Percentiles rank a stretch among this genome's conserved stretches.
Conservation (phyloP, 2,797 vertebrate species). For the Siniperca scherzeri region DNA sequence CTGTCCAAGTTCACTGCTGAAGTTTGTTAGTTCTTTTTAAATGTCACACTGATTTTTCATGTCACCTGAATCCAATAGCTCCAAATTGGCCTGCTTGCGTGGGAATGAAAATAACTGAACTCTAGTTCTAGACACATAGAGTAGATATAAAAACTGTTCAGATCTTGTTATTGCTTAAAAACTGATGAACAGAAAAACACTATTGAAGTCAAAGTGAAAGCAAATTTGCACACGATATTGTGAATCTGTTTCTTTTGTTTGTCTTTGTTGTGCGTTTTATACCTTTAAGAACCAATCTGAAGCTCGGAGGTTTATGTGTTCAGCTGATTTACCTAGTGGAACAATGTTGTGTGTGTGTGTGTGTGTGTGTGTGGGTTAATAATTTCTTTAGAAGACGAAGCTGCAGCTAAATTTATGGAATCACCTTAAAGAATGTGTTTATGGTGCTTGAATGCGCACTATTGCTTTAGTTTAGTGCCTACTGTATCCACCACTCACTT, state of each 20-base stretch:
- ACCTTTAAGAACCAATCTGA: neutral
- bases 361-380: neutral
- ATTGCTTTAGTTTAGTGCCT: neutral
- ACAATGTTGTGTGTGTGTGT: neutral
- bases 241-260: neutral
- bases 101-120: neutral
- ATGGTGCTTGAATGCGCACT: neutral
- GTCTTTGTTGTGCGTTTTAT: neutral
- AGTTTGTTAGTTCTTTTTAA: constrained; percentile 7
- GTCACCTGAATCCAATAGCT: neutral
- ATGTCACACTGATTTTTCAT: constrained; percentile 1
- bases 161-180: neutral
- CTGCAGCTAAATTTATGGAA: neutral
- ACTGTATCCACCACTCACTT: neutral
- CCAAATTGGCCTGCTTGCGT: neutral
- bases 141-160: neutral
- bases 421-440: neutral
- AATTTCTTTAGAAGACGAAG: neutral
- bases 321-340: neutral
- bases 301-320: neutral
- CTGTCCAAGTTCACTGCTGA: neutral
- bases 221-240: neutral
- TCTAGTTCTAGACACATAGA: neutral
- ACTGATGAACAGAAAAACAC: neutral
- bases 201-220: neutral